These are phyloP conservation scores for Pandion haliaetus DNA, from an alignment of 2,113 vertebrate genomes.

Conservation along the genomic window DNA sequence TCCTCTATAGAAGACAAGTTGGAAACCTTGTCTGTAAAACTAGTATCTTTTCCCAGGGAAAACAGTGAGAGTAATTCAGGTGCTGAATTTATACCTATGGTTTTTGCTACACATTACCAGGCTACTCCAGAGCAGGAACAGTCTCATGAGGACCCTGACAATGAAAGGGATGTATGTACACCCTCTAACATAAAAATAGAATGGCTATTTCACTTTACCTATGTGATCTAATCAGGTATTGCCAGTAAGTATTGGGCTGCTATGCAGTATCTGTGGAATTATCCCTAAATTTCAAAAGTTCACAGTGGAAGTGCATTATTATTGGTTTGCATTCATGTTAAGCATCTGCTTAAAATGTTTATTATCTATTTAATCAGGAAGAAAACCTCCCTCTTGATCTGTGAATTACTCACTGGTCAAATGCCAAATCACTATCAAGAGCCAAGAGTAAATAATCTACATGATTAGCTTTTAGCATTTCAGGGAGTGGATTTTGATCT, in stretches of 20 bases:
- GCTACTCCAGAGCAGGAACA: not conserved
- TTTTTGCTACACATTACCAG: not conserved
- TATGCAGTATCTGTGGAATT: not conserved
- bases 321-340: not conserved
- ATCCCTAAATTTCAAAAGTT: constrained; percentile 1
- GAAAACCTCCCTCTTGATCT: not conserved
- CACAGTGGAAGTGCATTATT: not conserved
- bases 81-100: not conserved
- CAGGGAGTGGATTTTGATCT: not conserved
- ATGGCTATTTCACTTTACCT: not conserved
- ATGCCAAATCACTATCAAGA: constrained; percentile 22
- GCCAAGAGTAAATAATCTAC: constrained; percentile 13
- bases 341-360: constrained; percentile 21
- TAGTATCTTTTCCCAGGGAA: not conserved
- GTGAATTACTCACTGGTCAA: constrained; percentile 26
- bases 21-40: not conserved
- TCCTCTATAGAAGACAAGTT: not conserved
- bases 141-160: not conserved
- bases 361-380: constrained; percentile 29
- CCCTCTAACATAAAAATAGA: not conserved
- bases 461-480: constrained; percentile 23
- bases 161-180: not conserved
- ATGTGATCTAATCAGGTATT: not conserved
- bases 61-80: not conserved
- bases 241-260: not conserved